Base-by-base conservation (phyloP, 1,140 invertebrate genomes). In the Ladona fulva region DNA sequence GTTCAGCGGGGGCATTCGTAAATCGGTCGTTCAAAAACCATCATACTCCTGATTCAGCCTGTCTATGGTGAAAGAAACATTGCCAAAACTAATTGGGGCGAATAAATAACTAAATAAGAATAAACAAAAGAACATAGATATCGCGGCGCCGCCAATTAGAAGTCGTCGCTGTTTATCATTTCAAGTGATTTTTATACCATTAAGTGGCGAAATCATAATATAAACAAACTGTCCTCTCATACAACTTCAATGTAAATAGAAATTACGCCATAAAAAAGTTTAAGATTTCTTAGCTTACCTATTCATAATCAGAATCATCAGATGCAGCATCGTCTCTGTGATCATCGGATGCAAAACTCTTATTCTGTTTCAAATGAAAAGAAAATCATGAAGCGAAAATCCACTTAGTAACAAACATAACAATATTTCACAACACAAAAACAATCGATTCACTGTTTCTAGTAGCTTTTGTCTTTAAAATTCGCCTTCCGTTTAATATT, bases 291-390 rank as follows among this genome's bases (percentile, higher is more conserved):
- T 52, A 52, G 44, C 44, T 52, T 66, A 66, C 52, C 52, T 66
- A 66, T 66, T 66, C 52, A 66, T 66, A 66, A 66, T 66, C 52
- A 66, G 52, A 66, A 66, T 66, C 52, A 22, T 66, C 52, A 66
- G 52, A 66, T 6, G 52, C 52, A 66, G 52, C 52, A 66, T 66
- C 52, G n/a, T 66, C 52, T 22, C 52, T 66, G 52, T 66, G 52
- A 66, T 66, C 52, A 66, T 66, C 52, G 52, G 52, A 66, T 66
- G 52, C 52, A 66, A 66, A 66, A 66, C 52, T 66, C 52, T 66
- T 66, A 66, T 66, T 66, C 52, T 66, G 52, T 66, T 66, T 66
- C 52, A 66, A 66, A 66, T 66, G 52, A 66, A 66, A 66, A 66
- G 52, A 66, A 66, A 66, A 66, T 66, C 52, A 66, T 66, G 52